phyloP scores from a whole-genome alignment of 2,888 invertebrate genomes.

The Congeria kusceri region DNA sequence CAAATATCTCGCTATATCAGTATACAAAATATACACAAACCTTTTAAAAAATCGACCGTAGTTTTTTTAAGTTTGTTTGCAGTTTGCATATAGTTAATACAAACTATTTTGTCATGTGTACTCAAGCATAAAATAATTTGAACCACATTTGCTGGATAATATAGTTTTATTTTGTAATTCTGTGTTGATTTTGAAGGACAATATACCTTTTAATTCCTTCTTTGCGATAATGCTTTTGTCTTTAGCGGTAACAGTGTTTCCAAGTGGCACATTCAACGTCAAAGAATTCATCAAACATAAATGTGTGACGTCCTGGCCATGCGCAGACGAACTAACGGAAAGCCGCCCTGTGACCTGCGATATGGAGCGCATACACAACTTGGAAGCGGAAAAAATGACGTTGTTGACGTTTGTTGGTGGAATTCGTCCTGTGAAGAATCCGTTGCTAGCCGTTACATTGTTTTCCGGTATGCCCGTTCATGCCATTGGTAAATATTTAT shows the following conservation, averaged over 20 bases:
- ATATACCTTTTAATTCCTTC: too few relatives aligned
- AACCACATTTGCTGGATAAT: too few relatives aligned
- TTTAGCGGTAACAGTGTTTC: conserved; percentile 36
- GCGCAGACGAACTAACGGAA: conserved; percentile 46
- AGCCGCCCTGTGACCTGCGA: conserved; percentile 9
- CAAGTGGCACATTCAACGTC: conserved; percentile 24
- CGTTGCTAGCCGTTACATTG: conserved; percentile 74
- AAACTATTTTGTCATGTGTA: too few relatives aligned
- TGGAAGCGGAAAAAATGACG: conserved; percentile 24
- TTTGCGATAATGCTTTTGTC: not conserved
- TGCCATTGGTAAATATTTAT: too few relatives aligned
- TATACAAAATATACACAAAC: too few relatives aligned
- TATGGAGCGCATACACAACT: conserved; percentile 10
- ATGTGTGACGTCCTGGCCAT: conserved; percentile 37
- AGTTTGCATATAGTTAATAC: too few relatives aligned
- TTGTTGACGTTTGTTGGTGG: conserved; percentile 78
- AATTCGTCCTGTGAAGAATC: conserved; percentile 83
- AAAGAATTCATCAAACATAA: conserved; percentile 28
- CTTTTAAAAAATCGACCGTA: too few relatives aligned
- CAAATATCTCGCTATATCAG: too few relatives aligned
- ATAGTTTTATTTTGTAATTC: too few relatives aligned
- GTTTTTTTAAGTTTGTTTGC: too few relatives aligned
- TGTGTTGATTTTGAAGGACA: too few relatives aligned
- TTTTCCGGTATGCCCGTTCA: conserved; percentile 76
- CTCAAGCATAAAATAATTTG: too few relatives aligned